Percentiles rank a stretch among this genome's conserved stretches.
Evolutionary conservation across 2,888 invertebrate species (phyloP).

Genomic region (Zygaena filipendulae): DNA sequence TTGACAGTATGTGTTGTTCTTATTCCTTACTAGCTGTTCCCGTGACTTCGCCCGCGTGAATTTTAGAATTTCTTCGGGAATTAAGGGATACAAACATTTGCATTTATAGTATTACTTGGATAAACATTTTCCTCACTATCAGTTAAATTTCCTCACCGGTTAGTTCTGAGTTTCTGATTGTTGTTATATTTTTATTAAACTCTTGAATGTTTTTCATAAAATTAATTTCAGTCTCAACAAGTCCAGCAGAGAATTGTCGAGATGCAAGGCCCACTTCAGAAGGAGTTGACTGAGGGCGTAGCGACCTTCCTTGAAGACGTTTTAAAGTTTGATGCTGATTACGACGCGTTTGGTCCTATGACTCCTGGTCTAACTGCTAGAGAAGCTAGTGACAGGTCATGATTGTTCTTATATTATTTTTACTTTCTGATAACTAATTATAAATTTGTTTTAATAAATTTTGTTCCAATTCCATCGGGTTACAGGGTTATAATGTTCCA

Average conservation of each 20-base stretch:
- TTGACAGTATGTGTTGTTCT: slow-evolving; percentile 65
- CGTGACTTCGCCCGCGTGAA: background rate
- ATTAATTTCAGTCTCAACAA: slow-evolving; percentile 62
- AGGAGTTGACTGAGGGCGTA: slow-evolving; percentile 78
- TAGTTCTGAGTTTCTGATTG: too few species aligned
- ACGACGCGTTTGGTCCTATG: slow-evolving; percentile 86
- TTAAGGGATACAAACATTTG: too few species aligned
- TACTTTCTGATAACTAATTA: background rate
- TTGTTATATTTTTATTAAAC: too few species aligned
- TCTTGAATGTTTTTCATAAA: too few species aligned
- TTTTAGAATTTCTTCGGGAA: too few species aligned
- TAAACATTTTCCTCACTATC: too few species aligned
- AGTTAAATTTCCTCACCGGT: too few species aligned
- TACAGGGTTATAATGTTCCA: slow-evolving; percentile 77
- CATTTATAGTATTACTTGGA: too few species aligned
- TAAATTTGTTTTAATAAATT: background rate
- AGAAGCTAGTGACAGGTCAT: slow-evolving; percentile 84
- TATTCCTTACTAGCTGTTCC: background rate
- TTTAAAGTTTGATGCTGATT: slow-evolving; percentile 76
- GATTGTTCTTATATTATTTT: background rate
- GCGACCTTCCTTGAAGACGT: slow-evolving; percentile 73
- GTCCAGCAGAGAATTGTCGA: slow-evolving; percentile 76
- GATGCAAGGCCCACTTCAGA: slow-evolving; percentile 80
- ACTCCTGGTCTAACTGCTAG: slow-evolving; percentile 82
- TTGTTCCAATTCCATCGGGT: slow-evolving; percentile 6